phyloP scores from a whole-genome alignment of 2,113 vertebrate genomes.

The Cyphomyrus plagiostoma region DNA sequence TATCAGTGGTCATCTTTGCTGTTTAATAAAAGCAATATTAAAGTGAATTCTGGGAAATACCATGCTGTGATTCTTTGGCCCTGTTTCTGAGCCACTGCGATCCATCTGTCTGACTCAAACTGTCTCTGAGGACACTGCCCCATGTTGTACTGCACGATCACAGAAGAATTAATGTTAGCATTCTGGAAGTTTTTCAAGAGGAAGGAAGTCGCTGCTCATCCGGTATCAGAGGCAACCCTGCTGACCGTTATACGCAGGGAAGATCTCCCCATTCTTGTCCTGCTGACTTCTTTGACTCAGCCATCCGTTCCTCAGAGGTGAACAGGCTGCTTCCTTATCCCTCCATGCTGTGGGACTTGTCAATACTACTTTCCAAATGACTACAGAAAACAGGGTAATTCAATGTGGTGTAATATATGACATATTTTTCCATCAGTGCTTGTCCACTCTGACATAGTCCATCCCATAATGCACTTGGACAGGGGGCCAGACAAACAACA shows the following conservation, averaged over 20 bases:
- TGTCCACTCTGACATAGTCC: neutral
- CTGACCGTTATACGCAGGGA: neutral
- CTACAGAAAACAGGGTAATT: neutral
- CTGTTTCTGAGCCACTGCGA: neutral
- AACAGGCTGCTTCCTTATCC: neutral
- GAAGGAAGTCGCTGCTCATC: neutral
- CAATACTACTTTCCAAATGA: neutral
- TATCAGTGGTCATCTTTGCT: neutral
- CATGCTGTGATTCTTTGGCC: neutral
- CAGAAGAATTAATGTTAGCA: neutral
- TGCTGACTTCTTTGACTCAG: neutral
- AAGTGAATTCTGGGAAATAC: neutral
- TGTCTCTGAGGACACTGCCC: neutral
- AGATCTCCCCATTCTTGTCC: neutral
- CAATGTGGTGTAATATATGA: neutral
- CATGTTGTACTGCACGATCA: neutral
- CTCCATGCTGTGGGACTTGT: neutral
- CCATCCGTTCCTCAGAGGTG: neutral
- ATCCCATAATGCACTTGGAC: neutral
- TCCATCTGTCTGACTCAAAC: neutral
- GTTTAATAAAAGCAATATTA: slow-evolving; percentile 8
- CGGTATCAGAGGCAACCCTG: neutral
- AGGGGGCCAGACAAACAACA: neutral
- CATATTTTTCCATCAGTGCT: neutral
- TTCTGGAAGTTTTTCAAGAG: neutral